phyloP scores from a whole-genome alignment of 92 coral and sea anemone species.

The Paramuricea clavata region DNA sequence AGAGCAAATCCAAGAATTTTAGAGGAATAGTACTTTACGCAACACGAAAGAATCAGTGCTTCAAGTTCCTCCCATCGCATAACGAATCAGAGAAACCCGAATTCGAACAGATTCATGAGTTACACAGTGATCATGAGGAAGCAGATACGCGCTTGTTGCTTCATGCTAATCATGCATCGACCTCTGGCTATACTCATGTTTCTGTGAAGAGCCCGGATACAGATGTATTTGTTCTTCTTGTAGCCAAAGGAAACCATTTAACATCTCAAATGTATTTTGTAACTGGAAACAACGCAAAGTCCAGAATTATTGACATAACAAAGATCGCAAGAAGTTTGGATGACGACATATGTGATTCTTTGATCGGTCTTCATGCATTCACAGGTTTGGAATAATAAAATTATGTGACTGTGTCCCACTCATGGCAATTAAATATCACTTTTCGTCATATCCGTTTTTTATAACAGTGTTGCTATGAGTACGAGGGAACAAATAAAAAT shows the following conservation, averaged over 20 bases:
- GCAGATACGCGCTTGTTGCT: conserved; percentile 12
- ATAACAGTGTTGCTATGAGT: too few species aligned
- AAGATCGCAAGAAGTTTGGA: too few species aligned
- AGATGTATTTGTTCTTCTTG: conserved; percentile 7
- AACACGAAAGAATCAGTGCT: conserved; percentile 1
- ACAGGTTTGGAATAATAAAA: too few species aligned
- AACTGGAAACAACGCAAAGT: conserved; percentile 2
- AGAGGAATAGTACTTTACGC: neutral
- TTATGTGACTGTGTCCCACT: too few species aligned
- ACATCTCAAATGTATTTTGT: neutral
- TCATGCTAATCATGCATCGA: conserved; percentile 11
- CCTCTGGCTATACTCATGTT: neutral
- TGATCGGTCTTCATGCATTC: neutral
- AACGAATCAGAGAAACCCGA: neutral
- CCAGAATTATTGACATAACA: too few species aligned
- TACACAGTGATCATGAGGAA: conserved; percentile 3
- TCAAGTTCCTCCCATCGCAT: neutral
- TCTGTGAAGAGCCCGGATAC: neutral
- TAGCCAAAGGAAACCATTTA: neutral
- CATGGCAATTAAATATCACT: too few species aligned
- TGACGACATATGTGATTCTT: too few species aligned
- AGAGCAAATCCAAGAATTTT: neutral
- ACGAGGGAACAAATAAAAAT: too few species aligned
- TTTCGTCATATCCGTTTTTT: too few species aligned
- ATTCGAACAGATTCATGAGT: neutral